Conservation (phyloP, 2,113 vertebrate genomes). For the Lynx canadensis region DNA sequence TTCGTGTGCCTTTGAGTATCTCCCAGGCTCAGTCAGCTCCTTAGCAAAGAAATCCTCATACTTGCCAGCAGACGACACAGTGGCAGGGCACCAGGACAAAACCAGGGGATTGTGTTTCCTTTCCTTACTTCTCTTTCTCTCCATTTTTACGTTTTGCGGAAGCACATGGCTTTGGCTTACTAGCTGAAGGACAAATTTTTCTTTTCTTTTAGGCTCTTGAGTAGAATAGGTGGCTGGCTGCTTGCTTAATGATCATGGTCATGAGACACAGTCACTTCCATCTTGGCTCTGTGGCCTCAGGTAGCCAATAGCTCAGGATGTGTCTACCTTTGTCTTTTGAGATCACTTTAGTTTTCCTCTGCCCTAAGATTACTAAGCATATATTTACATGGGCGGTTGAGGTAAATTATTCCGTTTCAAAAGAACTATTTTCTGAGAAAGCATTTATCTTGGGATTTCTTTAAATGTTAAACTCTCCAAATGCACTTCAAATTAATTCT, state of each 20-base stretch:
- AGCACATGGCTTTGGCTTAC: background rate
- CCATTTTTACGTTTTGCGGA: slow-evolving; percentile 10
- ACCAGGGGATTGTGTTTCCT: background rate
- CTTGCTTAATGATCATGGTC: background rate
- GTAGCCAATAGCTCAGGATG: background rate
- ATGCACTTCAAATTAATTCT: slow-evolving; percentile 56
- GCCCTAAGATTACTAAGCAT: background rate
- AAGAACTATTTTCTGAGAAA: background rate
- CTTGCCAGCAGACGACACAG: background rate
- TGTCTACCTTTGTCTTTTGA: background rate
- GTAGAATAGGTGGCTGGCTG: background rate
- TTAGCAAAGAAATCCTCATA: slow-evolving; percentile 19
- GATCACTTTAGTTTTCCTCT: background rate
- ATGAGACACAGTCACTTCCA: background rate
- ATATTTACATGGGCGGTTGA: background rate
- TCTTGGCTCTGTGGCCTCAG: background rate
- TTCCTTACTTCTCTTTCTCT: background rate
- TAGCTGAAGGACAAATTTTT: background rate
- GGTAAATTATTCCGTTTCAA: slow-evolving; percentile 26
- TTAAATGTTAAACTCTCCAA: slow-evolving; percentile 42
- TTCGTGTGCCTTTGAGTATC: slow-evolving; percentile 3
- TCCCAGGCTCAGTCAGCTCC: background rate
- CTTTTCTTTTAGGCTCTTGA: background rate
- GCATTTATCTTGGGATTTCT: slow-evolving; percentile 41
- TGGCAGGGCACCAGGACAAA: background rate